Evolutionary conservation across 1,140 invertebrate species (phyloP), one percentile per base, ranked within the genome.

Genomic region (Drosophila takahashii): DNA sequence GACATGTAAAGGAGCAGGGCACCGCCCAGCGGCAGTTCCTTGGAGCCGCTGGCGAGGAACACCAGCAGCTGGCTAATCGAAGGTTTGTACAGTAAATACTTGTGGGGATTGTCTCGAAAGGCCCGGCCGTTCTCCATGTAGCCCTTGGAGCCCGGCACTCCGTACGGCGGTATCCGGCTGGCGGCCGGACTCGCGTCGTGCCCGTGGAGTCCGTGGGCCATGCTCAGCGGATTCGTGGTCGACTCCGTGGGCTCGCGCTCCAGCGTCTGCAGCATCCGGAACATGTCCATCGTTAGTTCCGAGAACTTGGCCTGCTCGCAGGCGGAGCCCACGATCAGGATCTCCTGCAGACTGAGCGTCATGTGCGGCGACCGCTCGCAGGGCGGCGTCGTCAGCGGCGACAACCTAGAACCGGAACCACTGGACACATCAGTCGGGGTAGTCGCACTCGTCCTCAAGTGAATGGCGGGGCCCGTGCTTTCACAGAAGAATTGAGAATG

Each of bases 241-340:
- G 97, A 96, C 76, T 97, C 97, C 79, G 96, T 95, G 16, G 97
- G 97, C 91, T 99, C 98, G 70, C 97, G 93, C 92, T 99, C 98
- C 48, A 99, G 92, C 2, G 97, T 98, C 93, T 99, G 98, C 42
- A 99, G 94, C 96, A 99, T 99, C 77, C 92, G 94, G 92, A 98
- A 99, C 98, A 99, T 99, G 93, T 99, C 98, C 93, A 99, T 96
- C 16, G 98, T 99, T 58, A 99, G 93, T 93, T 99, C 98, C 78
- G 97, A 98, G 93, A 99, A 99, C 93, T 99, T 99, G n/a, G 98
- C 97, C 94, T 99, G 98, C 91, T 98, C 97, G 79, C 96, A 95
- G 83, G 96, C 97, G 91, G 98, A 98, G 41, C 98, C 98, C 52
- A 99, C 96, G 72, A 99, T 98, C 29, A 99, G 93, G 74, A 98